Evolutionary conservation across 2,113 vertebrate species (phyloP).

Genomic region (Plestiodon gilberti): DNA sequence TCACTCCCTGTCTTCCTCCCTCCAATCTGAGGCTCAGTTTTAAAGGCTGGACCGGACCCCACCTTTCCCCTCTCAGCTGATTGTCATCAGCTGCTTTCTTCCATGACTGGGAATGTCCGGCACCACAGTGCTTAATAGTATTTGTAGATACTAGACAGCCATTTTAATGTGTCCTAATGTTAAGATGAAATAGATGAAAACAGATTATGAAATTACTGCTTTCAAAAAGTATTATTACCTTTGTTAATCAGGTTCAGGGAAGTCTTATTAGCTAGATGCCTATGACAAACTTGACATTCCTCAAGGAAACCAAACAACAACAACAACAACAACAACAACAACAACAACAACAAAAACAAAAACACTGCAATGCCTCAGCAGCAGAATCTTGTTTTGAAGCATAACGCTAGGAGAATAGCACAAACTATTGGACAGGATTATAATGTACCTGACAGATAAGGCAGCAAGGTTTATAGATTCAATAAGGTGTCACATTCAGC

Average conservation of each 20-base stretch:
- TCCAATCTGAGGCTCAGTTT: neutral
- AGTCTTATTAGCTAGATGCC: conserved; percentile 48
- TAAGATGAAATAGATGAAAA: neutral
- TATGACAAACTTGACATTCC: conserved; percentile 32
- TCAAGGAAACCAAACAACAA: conserved; percentile 38
- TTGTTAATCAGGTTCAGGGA: conserved; percentile 32
- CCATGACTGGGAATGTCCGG: too few species aligned
- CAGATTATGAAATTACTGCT: conserved; percentile 23
- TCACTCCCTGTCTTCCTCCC: too few species aligned
- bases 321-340: too few species aligned
- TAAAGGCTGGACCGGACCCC: too few species aligned
- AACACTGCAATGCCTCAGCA: conserved; percentile 8
- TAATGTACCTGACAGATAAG: neutral
- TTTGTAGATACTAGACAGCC: neutral
- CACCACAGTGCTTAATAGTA: neutral
- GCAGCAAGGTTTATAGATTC: neutral
- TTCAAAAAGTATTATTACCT: conserved; percentile 48
- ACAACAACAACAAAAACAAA: too few species aligned
- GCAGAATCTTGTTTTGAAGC: conserved; percentile 2
- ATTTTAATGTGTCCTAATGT: neutral
- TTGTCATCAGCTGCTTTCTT: too few species aligned
- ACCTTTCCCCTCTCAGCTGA: too few species aligned
- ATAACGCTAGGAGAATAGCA: conserved; percentile 22
- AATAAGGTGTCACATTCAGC: neutral
- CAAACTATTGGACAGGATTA: conserved; percentile 20